Base-by-base conservation (phyloP, 2,888 invertebrate species). In the Drosophila mercatorum region DNA sequence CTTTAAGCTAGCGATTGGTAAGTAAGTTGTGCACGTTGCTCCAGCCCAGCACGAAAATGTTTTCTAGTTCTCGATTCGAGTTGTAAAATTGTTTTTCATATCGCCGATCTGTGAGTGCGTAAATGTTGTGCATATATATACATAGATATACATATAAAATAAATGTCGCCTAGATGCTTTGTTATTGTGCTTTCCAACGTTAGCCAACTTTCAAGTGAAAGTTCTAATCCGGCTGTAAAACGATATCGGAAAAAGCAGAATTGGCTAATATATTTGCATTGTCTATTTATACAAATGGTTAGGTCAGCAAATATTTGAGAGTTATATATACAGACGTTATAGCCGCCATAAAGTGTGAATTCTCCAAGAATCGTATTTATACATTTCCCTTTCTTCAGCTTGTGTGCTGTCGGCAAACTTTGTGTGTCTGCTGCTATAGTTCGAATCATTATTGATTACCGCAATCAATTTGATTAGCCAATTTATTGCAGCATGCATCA, bases 151-250 rank as follows among this genome's bases (percentile, higher is more conserved):
- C 4, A 28, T 8, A 14, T 28, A 22, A 44, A 22, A 44, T 2
- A 43, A 5, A 31, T 34, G 17, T 34, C 49, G 49, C 31, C 31
- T n/a, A 49, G 49, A 49, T n/a, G 34, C 53, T 28, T n/a, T n/a
- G 36, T 26, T 17, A 22, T 52, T 52, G 53, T 67, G 71, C 71
- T 82, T 82, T 84, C 70, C 60, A 68, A 38, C 26, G 70, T 46
- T 55, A 47, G 49, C 46, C 47, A 41, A 31, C 51, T 60, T 63
- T 55, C 70, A 84, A 82, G 83, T 82, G 83, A 83, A 83, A 83
- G 83, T 83, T 83, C 83, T 83, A 88, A 82, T 85, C 80, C 88
- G 88, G 72, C 85, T 82, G 60, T 62, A 69, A 68, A 67, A 83
- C 49, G 34, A 51, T 51, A 51, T 51, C 49, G 17, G 28, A 68